Base-by-base conservation (phyloP, 37 sponge, comb jelly and placozoan species). In the Halichondria panicea region DNA sequence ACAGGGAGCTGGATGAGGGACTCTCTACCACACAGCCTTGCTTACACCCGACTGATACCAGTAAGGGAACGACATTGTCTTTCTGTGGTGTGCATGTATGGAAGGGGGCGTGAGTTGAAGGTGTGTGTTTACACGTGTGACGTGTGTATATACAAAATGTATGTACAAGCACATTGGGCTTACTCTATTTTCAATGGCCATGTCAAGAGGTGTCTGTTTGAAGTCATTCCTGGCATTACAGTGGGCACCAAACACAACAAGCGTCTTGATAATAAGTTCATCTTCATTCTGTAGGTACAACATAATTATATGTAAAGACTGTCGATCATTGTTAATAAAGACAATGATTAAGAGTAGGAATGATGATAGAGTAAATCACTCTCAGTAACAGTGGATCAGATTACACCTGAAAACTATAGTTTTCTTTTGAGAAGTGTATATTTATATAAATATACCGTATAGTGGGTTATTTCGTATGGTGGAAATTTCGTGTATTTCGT, bases 191-290 rank as follows among this genome's bases (percentile, higher is more conserved):
- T 76, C 37, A 7, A 4, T 21, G 55, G 79, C 79, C 12, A 78
- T 55, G 63, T 80, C 80, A 11, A 80, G 63, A 2, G 80, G 80
- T 55, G 80, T 80, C 71, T 70, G 70, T 8, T 80, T 30, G 63
- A 37, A 45, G 5, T 2, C 33, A 38, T 80, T 80, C 25, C 19
- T 35, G 25, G 80, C 71, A 60, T 80, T 80, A 48, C 60, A 43
- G 34, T 80, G 32, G 61, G 80, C 80, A 62, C 80, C 80, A 70
- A 80, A 80, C 0, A 71, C 70, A 11, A 80, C 42, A 36, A 80
- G 63, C 30, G 53, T 36, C 42, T 80, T 80, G 28, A 59, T 50
- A 46, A 46, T 46, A 44, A 62, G 48, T 3, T 50, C 62, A 28
- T 80, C 80, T 3, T 63, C 80, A 39, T n/a, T 31, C 80, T 80